phyloP scores from a whole-genome alignment of 1,140 invertebrate genomes.

The Octopus bimaculoides region DNA sequence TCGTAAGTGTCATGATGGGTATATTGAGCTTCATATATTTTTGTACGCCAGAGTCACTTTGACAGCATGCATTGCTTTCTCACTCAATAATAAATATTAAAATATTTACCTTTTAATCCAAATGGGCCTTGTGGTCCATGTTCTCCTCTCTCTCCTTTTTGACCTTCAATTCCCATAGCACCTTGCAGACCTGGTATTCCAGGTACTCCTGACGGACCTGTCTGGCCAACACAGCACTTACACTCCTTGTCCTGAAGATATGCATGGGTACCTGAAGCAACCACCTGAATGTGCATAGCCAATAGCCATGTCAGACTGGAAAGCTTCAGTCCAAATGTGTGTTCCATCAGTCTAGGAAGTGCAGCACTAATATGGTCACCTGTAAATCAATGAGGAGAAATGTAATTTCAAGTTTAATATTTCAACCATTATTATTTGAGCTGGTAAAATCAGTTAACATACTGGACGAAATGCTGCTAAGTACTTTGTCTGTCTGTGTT shows the following conservation, averaged over 20 bases:
- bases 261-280: background rate
- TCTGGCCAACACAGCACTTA: constrained; percentile 33
- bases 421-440: no score
- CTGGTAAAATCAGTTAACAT: no score
- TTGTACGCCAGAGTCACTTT: background rate
- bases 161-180: constrained; percentile 35
- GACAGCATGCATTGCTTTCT: background rate
- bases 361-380: no score
- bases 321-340: background rate
- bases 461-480: no score
- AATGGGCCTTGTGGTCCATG: constrained; percentile 32
- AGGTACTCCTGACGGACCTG: constrained; percentile 37
- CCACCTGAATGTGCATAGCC: background rate
- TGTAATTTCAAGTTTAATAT: no score
- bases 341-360: no score
- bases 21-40: no score
- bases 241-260: constrained; percentile 19
- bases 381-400: no score
- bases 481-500: no score
- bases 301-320: background rate
- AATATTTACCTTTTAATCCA: constrained; percentile 29
- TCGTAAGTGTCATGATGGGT: no score
- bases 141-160: constrained; percentile 38
- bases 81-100: background rate
- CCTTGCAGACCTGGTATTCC: constrained; percentile 43